A percentile compares a stretch with the other conserved stretches of the same genome.
phyloP scores from a whole-genome alignment of 2,113 vertebrate genomes.

The Oenanthe oenanthe region DNA sequence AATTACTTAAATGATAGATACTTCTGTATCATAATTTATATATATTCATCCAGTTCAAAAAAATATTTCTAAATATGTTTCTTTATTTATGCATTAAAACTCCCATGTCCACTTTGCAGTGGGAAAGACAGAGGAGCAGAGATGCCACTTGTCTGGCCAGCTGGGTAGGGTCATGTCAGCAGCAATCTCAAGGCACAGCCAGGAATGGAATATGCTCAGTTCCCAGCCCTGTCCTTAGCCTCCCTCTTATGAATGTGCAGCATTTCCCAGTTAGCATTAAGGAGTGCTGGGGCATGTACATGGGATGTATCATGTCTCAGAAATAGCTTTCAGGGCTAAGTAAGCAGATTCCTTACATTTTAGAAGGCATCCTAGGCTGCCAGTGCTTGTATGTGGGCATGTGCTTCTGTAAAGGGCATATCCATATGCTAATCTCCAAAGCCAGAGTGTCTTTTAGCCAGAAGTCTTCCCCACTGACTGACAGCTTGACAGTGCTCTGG shows the following conservation, averaged over 20 bases:
- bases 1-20: not conserved
- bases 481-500: not conserved
- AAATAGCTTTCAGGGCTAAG: slow-evolving; percentile 44
- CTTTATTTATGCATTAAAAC: not conserved
- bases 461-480: slow-evolving; percentile 33
- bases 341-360: slow-evolving; percentile 20
- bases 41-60: not conserved
- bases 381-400: not conserved
- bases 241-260: not conserved
- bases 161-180: not conserved
- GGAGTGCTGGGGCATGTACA: not conserved
- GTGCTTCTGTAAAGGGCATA: slow-evolving; percentile 2
- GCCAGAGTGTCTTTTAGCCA: slow-evolving; percentile 13
- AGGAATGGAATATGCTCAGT: not conserved
- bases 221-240: not conserved
- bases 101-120: not conserved
- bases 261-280: not conserved
- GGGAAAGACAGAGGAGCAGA: not conserved
- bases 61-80: not conserved
- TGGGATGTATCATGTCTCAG: not conserved
- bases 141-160: not conserved
- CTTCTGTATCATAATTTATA: not conserved
- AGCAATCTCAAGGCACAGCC: not conserved
- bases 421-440: slow-evolving; percentile 35
- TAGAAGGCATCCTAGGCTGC: not conserved